Evolutionary conservation across 2,113 vertebrate genomes (phyloP).

Genomic region (Loxodonta africana): DNA sequence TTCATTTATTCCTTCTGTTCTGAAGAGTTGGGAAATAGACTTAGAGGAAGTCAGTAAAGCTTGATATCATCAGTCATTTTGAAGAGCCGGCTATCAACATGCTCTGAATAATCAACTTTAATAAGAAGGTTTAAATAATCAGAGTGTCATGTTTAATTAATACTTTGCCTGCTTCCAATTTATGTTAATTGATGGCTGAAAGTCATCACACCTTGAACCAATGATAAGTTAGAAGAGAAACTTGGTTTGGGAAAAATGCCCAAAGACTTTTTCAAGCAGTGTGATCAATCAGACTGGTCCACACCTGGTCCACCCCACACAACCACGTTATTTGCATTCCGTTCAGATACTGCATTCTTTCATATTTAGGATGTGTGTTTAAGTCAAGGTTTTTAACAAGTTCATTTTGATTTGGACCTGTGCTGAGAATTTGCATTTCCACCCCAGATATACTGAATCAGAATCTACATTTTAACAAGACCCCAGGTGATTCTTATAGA

Average conservation of each 20-base stretch:
- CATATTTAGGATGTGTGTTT: not conserved
- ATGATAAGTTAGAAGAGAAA: constrained; percentile 71
- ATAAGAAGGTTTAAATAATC: constrained; percentile 85
- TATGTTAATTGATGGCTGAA: constrained; percentile 85
- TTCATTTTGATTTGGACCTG: not conserved
- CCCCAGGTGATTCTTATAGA: too few species aligned
- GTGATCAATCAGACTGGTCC: not conserved
- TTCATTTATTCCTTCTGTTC: constrained; percentile 88
- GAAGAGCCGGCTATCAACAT: constrained; percentile 81
- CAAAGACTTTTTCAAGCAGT: not conserved
- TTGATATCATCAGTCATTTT: constrained; percentile 82
- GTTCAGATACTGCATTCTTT: not conserved
- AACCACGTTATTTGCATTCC: not conserved
- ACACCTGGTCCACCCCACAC: not conserved
- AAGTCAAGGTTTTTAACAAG: not conserved
- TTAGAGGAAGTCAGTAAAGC: constrained; percentile 76
- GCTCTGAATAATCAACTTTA: constrained; percentile 83
- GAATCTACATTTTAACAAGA: too few species aligned
- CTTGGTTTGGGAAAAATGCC: constrained; percentile 32
- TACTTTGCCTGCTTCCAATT: constrained; percentile 78
- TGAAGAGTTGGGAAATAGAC: constrained; percentile 72
- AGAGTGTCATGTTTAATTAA: constrained; percentile 85
- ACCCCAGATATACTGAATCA: too few species aligned
- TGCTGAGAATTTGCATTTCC: too few species aligned
- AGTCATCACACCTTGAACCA: constrained; percentile 80